A percentile compares a stretch with the other conserved stretches of the same genome.
Conservation (phyloP, 2,888 invertebrate species). For the Apotomis capreana region DNA sequence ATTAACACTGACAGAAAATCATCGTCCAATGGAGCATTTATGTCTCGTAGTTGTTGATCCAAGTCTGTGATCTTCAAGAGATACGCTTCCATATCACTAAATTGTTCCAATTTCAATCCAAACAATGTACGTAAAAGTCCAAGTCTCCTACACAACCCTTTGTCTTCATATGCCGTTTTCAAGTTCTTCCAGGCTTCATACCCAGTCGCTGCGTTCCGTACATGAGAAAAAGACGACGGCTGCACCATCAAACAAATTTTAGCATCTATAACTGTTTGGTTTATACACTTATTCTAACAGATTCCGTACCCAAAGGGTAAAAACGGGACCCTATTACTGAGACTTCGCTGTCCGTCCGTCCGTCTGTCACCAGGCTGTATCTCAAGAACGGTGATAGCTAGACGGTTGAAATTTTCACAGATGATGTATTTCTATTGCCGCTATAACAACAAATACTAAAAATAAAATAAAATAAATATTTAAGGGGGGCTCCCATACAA, state of each 20-base stretch:
- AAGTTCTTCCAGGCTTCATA: conserved; percentile 22
- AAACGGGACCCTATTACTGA: too few relatives aligned
- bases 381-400: too few relatives aligned
- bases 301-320: too few relatives aligned
- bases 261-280: too few relatives aligned
- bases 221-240: conserved; percentile 22
- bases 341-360: too few relatives aligned
- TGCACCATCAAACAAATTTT: conserved; percentile 32
- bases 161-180: conserved; percentile 16
- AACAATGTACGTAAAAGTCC: conserved; percentile 26
- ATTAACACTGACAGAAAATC: conserved; percentile 45
- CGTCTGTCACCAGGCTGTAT: too few relatives aligned
- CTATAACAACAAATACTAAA: too few relatives aligned
- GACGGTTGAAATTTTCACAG: too few relatives aligned
- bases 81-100: conserved; percentile 26
- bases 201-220: conserved; percentile 24
- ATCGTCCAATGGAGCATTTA: conserved; percentile 44
- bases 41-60: conserved; percentile 43
- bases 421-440: too few relatives aligned
- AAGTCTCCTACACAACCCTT: conserved; percentile 24
- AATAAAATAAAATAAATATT: too few relatives aligned
- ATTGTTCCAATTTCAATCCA: conserved; percentile 18
- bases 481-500: too few relatives aligned
- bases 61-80: conserved; percentile 6
- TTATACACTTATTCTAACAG: too few relatives aligned